These are phyloP conservation scores for Procambarus virginalis DNA, from an alignment of 1,140 invertebrate genomes.

Conservation along the genomic window DNA sequence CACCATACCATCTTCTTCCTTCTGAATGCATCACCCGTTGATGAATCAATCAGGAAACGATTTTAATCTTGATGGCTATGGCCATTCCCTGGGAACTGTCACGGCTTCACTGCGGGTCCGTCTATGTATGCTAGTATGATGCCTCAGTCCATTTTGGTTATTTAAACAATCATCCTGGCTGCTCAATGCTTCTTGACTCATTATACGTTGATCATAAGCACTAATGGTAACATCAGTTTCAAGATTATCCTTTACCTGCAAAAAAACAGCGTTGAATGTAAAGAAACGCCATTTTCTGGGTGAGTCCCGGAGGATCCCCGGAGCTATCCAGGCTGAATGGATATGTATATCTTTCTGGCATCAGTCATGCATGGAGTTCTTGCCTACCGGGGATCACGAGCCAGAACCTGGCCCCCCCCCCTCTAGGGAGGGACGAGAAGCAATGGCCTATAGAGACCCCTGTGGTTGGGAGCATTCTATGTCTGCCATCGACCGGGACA, in stretches of 20 bases:
- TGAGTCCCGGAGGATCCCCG: too few species aligned
- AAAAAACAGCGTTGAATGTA: neutral
- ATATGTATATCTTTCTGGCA: too few species aligned
- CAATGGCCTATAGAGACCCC: too few species aligned
- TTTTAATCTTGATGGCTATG: neutral
- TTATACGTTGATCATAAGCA: slow-evolving; percentile 49
- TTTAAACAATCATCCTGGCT: neutral
- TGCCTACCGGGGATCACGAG: too few species aligned
- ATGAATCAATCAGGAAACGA: neutral
- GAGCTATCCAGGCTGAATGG: too few species aligned
- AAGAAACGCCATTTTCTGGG: too few species aligned
- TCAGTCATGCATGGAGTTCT: too few species aligned
- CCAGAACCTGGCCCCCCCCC: too few species aligned
- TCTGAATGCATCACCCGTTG: neutral
- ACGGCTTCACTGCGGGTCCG: slow-evolving; percentile 48
- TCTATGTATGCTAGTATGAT: slow-evolving; percentile 22
- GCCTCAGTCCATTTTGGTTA: neutral
- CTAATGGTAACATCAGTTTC: slow-evolving; percentile 66
- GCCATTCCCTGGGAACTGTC: slow-evolving; percentile 16
- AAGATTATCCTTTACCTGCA: slow-evolving; percentile 65
- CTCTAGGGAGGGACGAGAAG: too few species aligned
- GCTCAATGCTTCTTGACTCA: slow-evolving; percentile 9
- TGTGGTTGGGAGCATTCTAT: too few species aligned
- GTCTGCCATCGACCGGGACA: too few species aligned
- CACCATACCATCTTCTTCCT: neutral